Conservation (phyloP, 1,140 invertebrate species). For the Drosophila chauvacae region DNA sequence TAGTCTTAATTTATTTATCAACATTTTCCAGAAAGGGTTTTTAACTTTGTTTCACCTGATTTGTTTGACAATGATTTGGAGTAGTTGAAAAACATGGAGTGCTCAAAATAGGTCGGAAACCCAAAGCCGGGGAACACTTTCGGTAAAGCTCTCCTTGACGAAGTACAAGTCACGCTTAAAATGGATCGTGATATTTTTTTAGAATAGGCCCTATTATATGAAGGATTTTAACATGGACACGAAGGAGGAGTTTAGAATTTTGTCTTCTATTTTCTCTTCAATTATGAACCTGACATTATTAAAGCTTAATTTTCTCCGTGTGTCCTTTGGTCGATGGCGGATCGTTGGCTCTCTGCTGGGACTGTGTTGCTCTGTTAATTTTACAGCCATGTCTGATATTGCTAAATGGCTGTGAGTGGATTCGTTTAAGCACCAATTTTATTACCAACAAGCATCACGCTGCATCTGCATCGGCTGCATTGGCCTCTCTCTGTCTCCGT, state of each 20-base stretch:
- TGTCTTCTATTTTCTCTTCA: background rate
- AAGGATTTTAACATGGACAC: background rate
- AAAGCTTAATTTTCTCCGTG: background rate
- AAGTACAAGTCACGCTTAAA: too few species aligned
- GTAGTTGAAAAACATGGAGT: too few species aligned
- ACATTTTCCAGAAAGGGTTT: too few species aligned
- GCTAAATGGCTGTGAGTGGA: constrained; percentile 84
- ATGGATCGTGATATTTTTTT: too few species aligned
- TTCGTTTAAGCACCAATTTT: constrained; percentile 84
- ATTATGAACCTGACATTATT: background rate
- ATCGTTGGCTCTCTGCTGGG: constrained; percentile 59
- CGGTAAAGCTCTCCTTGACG: too few species aligned
- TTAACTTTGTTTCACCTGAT: too few species aligned
- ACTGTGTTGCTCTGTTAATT: constrained; percentile 81
- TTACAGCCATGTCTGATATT: constrained; percentile 84
- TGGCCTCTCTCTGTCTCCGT: constrained; percentile 46
- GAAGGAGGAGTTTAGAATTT: background rate
- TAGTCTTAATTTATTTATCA: background rate
- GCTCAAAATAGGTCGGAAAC: too few species aligned
- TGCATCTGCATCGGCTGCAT: constrained; percentile 73
- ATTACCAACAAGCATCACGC: constrained; percentile 82
- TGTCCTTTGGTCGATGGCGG: constrained; percentile 20
- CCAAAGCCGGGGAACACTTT: too few species aligned
- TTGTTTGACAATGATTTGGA: too few species aligned
- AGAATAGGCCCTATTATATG: background rate